A percentile compares a stretch with the other conserved stretches of the same genome.
These are phyloP conservation scores for Zeugodacus cucurbitae DNA, from an alignment of 1,140 invertebrate species.

Conservation along the genomic window DNA sequence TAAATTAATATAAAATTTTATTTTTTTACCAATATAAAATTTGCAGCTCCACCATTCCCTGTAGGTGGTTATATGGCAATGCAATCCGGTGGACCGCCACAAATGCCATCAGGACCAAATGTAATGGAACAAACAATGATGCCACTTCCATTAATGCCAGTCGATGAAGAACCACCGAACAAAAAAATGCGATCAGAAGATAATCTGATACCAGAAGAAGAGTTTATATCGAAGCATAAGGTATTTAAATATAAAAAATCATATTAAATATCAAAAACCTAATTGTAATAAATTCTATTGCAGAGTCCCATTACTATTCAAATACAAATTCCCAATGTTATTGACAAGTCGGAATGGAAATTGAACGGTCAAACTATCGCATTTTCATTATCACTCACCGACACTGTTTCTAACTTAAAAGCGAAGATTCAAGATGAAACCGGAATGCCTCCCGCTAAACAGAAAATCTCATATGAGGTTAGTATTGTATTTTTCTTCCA, in stretches of 20 bases:
- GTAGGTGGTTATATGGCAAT: constrained; percentile 66
- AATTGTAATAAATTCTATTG: constrained; percentile 55
- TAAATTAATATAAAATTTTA: background rate
- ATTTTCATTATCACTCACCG: constrained; percentile 82
- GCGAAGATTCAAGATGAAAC: constrained; percentile 88
- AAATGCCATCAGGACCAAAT: constrained; percentile 66
- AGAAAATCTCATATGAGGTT: constrained; percentile 76
- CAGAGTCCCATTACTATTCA: constrained; percentile 79
- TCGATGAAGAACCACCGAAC: constrained; percentile 85
- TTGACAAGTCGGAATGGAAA: constrained; percentile 96
- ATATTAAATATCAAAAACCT: background rate
- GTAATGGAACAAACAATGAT: constrained; percentile 58
- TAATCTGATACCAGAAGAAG: constrained; percentile 86
- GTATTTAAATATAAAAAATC: constrained; percentile 50
- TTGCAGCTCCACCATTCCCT: constrained; percentile 63
- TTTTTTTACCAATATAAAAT: background rate
- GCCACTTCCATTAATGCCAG: constrained; percentile 67
- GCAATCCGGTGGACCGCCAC: constrained; percentile 49
- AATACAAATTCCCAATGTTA: constrained; percentile 82
- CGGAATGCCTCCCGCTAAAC: constrained; percentile 96
- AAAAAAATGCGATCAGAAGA: constrained; percentile 95
- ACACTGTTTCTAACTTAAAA: constrained; percentile 88
- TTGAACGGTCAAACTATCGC: constrained; percentile 91
- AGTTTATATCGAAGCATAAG: constrained; percentile 67
- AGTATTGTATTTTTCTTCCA: constrained; percentile 11